These are phyloP conservation scores for Pseudomyrmex gracilis DNA, from an alignment of 1,140 invertebrate genomes.

Conservation along the genomic window DNA sequence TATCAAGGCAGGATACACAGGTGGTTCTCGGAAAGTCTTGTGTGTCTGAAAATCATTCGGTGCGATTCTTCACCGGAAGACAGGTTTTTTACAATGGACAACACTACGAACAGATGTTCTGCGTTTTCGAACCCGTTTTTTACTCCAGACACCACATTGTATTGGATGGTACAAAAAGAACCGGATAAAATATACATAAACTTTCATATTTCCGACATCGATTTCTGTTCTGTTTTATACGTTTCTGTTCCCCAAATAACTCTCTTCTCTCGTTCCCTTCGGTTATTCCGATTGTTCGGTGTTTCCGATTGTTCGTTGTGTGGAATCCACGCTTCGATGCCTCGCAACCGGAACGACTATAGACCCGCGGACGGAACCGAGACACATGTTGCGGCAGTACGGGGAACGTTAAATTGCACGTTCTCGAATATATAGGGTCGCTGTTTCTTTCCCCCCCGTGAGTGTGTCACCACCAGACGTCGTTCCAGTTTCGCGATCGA, in stretches of 20 bases:
- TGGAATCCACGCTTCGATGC: conserved; percentile 37
- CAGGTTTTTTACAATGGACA: no score
- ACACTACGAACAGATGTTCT: no score
- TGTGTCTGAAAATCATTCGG: conserved; percentile 10
- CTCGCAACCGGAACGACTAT: conserved; percentile 45
- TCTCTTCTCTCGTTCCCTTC: background rate
- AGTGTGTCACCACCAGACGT: background rate
- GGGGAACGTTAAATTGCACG: conserved; percentile 21
- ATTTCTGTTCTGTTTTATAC: background rate
- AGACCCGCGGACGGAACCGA: conserved; percentile 19
- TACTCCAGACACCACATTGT: no score
- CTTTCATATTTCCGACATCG: background rate
- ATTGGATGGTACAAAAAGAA: no score
- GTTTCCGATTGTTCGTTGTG: conserved; percentile 33
- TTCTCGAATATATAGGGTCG: conserved; percentile 37
- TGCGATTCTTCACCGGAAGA: no score
- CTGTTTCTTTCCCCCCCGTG: conserved; percentile 13
- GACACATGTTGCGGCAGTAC: conserved; percentile 7
- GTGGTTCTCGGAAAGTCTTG: background rate
- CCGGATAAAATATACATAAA: no score
- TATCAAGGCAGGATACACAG: background rate
- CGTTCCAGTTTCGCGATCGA: conserved; percentile 29
- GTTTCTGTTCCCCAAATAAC: no score
- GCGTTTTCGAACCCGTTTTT: no score
- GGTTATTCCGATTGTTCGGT: conserved; percentile 5